Base-by-base conservation (phyloP, 2,797 vertebrate species). In the Pseudotriccus pelzelni region DNA sequence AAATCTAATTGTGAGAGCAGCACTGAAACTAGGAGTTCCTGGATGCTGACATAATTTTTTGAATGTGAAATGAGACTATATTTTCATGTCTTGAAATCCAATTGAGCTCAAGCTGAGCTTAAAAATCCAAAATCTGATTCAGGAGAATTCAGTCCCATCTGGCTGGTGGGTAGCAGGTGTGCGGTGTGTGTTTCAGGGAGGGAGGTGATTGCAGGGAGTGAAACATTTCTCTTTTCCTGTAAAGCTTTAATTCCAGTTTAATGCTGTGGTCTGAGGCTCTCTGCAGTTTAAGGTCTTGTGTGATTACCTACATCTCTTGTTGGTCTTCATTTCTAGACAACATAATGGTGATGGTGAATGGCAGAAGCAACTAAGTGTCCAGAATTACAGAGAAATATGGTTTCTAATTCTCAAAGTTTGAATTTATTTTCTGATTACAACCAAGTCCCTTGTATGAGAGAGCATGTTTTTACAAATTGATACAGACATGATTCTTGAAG, bases 281-380 rank as follows among this genome's bases (percentile, higher is more conserved):
- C 84, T 89, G 84, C 68, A 94, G 84, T 94, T 96, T 91, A 94
- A 84, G 68, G 96, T 98, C 77, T 96, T 94, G 73, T 49, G n/a
- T 97, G 96, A 97, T 94, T 94, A 92, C 95, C 86, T 84, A 81
- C 80, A 96, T 96, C 91, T 96, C 86, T 93, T 89, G 93, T 97
- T 95, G 94, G 90, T 96, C 92, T 97, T 95, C 68, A 63, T 97
- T 97, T 97, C 90, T 94, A 93, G 94, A 95, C 81, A 95, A 92
- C 39, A 21, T 96, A 96, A 96, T 90, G 90, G 90, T 63, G 20
- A 91, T 90, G 88, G 87, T 97, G 94, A 97, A 89, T 88, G 93
- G 84, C 92, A 97, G 80, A 85, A 95, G 52, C 90, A 96, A 96
- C 91, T 95, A 96, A 96, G 81, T 72, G 64, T 96, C 59, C 67